Conservation (phyloP, 2,797 vertebrate species). For the Tamandua tetradactyla region DNA sequence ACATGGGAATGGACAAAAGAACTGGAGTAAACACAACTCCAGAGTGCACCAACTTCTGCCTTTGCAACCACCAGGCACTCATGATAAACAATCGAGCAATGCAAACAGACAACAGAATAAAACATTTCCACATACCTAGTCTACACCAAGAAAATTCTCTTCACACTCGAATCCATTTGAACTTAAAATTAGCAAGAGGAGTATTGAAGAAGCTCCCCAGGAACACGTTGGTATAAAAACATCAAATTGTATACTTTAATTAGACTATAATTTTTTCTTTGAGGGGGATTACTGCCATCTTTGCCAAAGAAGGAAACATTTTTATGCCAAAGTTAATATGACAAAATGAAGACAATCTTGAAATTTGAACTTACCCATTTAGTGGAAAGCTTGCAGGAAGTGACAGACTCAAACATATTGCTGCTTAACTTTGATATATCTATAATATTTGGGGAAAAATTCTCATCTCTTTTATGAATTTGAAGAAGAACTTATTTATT, state of each 20-base stretch:
- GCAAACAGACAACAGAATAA: neutral
- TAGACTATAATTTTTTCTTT: constrained; percentile 73
- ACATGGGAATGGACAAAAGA: neutral
- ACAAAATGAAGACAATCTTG: constrained; percentile 45
- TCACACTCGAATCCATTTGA: neutral
- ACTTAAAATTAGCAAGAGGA: constrained; percentile 65
- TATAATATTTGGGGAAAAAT: constrained; percentile 79
- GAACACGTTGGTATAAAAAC: constrained; percentile 72
- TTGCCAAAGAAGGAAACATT: constrained; percentile 71
- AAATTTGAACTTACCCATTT: constrained; percentile 73
- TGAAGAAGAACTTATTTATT: constrained; percentile 80
- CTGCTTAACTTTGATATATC: constrained; percentile 73
- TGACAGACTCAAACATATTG: constrained; percentile 78
- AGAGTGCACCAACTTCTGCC: neutral
- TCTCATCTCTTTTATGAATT: constrained; percentile 79
- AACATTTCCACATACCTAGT: neutral
- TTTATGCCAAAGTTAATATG: constrained; percentile 75
- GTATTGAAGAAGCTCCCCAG: constrained; percentile 70
- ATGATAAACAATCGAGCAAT: neutral
- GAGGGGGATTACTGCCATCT: constrained; percentile 65
- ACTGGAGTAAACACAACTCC: neutral
- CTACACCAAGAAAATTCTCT: neutral
- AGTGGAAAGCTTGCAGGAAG: constrained; percentile 68
- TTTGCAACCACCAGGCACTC: neutral
- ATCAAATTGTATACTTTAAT: constrained; percentile 76